These are phyloP conservation scores for Sebastes umbrosus DNA, from an alignment of 2,797 vertebrate species.

Conservation along the genomic window DNA sequence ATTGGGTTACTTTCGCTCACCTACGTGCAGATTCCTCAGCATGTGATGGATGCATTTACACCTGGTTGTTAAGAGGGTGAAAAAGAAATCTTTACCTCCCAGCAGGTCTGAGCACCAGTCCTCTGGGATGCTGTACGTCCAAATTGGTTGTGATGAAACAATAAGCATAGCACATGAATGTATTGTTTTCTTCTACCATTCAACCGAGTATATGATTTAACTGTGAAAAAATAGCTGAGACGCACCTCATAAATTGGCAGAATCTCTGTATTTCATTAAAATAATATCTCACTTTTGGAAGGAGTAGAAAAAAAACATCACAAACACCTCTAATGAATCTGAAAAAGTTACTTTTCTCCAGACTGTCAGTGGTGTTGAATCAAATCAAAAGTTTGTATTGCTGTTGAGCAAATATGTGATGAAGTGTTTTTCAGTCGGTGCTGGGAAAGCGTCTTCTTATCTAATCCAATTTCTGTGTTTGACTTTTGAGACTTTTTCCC, in stretches of 20 bases:
- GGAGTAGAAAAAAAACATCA: neutral
- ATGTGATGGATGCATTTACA: neutral
- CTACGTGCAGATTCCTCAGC: neutral
- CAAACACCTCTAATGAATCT: neutral
- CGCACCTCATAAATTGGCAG: neutral
- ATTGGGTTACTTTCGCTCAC: neutral
- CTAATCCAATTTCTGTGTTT: slow-evolving; percentile 3
- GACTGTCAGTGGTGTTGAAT: neutral
- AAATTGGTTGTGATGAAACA: slow-evolving; percentile 85
- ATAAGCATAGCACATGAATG: neutral
- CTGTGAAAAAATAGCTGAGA: neutral
- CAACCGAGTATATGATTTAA: neutral
- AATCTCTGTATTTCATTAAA: neutral
- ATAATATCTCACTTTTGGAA: neutral
- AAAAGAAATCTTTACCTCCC: neutral
- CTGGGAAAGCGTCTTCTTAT: neutral
- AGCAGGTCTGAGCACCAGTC: slow-evolving; percentile 81
- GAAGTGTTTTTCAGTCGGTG: neutral
- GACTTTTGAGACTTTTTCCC: slow-evolving; percentile 12
- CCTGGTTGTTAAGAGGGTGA: neutral
- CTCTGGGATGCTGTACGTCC: slow-evolving; percentile 82
- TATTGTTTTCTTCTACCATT: neutral
- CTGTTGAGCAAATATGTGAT: neutral
- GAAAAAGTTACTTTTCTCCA: neutral
- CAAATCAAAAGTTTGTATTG: neutral